These are phyloP conservation scores for Pristionchus japonicus DNA, from an alignment of 2,888 invertebrate genomes.

Conservation along the genomic window DNA sequence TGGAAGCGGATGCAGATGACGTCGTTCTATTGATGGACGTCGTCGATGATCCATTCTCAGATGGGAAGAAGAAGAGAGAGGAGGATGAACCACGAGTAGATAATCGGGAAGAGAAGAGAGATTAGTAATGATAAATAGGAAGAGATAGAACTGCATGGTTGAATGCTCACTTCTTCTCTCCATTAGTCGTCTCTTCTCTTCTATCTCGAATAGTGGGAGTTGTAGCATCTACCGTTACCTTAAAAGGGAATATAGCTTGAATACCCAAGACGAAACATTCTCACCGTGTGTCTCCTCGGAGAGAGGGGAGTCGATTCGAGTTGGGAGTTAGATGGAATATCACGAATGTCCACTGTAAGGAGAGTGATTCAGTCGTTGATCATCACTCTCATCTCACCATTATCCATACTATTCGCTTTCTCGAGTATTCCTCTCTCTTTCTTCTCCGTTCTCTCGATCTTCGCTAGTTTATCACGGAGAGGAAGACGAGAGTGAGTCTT, in stretches of 20 bases:
- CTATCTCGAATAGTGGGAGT: neutral
- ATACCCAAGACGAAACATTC: too few relatives aligned
- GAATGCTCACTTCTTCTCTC: neutral
- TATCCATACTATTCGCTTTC: constrained; percentile 15
- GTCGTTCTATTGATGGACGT: neutral
- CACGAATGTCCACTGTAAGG: neutral
- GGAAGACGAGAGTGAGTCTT: constrained; percentile 54
- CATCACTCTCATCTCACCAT: neutral
- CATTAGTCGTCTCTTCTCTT: neutral
- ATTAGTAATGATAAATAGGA: neutral
- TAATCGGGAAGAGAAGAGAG: neutral
- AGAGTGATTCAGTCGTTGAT: neutral
- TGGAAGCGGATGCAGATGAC: neutral
- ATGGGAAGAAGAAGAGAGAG: constrained; percentile 42
- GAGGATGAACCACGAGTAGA: neutral
- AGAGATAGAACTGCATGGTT: neutral
- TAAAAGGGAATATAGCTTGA: neutral
- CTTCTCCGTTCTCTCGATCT: constrained; percentile 50
- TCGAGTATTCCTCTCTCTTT: constrained; percentile 8
- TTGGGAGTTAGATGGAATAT: neutral
- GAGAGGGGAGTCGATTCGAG: constrained; percentile 12
- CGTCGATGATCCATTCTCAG: constrained; percentile 5
- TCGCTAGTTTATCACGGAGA: constrained; percentile 55
- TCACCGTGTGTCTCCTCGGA: constrained; percentile 31
- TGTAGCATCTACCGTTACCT: neutral